Base-by-base conservation (phyloP, 2,113 vertebrate genomes). In the Phyllostomus discolor region DNA sequence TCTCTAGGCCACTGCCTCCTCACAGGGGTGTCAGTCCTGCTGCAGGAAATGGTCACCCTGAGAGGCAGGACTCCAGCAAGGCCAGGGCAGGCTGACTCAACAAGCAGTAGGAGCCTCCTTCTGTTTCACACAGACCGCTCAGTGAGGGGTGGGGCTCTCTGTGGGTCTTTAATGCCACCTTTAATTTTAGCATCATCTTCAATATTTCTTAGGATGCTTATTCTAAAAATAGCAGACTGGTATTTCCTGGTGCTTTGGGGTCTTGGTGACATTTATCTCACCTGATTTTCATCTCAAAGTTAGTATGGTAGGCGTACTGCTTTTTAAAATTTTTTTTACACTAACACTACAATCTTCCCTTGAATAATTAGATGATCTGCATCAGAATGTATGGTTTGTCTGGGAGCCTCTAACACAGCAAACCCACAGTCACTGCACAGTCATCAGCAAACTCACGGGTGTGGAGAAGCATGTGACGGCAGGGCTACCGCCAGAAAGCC, bases 391-490 rank as follows among this genome's bases (percentile, higher is more conserved):
- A 24, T 11, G 75, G 1, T 54, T 88, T n/a, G 28, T 90, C 87
- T 88, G 19, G 35, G 50, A 75, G 38, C 76, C 52, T 62, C 15
- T 46, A 75, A 70, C 33, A 26, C 12, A 26, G 54, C 70, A 67
- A 16, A 66, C 17, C 69, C 88, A 66, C 67, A 43, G 84, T 1
- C 11, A 62, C 54, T 7, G 54, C 62, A 5, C 4, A 9, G 7
- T 31, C 35, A 48, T 72, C 14, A 31, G n/a, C 62, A 22, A 67
- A 69, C 67, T 31, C 38, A 3, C 33, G 28, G 12, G 41, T 0
- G 11, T 15, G 2, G 3, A 1, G 2, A 62, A 57, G 50, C 43
- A 4, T 1, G 69, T 0, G n/a, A 22, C n/a, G 31, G 28, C 0
- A 0, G 3, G 33, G 50, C 22, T 64, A 17, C 8, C 10, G 7